A percentile compares a stretch with the other conserved stretches of the same genome.
Conservation (phyloP, 2,113 vertebrate species). For the Colistium nudipinnis region DNA sequence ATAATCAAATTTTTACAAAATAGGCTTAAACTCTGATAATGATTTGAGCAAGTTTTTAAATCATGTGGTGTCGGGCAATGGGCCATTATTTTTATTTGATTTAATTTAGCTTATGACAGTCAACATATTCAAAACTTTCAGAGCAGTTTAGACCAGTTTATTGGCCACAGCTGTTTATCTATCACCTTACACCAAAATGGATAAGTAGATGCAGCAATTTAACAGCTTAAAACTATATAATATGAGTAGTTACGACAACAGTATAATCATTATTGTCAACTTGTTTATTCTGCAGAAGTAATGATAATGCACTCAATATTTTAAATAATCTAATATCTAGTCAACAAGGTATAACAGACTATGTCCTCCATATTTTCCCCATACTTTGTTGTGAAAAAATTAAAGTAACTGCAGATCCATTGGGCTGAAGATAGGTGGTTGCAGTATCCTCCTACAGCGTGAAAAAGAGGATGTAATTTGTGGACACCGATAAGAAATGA, state of each 20-base stretch:
- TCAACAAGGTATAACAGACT: not conserved
- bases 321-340: not conserved
- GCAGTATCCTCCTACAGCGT: not conserved
- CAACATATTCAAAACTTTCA: not conserved
- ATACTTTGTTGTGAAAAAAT: slow-evolving; percentile 19
- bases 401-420: not conserved
- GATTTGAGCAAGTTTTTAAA: not conserved
- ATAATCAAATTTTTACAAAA: not conserved
- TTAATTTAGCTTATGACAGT: not conserved
- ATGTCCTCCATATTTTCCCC: not conserved
- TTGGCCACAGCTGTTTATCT: not conserved
- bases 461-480: not conserved
- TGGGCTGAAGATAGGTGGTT: not conserved
- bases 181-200: not conserved
- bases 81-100: no score
- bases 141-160: rapidly evolving
- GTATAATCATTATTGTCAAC: not conserved
- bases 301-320: not conserved
- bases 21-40: not conserved
- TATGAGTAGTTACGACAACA: not conserved
- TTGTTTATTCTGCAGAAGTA: not conserved
- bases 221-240: not conserved
- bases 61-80: no score
- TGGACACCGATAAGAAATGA: not conserved
- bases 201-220: slow-evolving; percentile 17